phyloP scores from a whole-genome alignment of 2,113 vertebrate genomes.

The Mus pahari region DNA sequence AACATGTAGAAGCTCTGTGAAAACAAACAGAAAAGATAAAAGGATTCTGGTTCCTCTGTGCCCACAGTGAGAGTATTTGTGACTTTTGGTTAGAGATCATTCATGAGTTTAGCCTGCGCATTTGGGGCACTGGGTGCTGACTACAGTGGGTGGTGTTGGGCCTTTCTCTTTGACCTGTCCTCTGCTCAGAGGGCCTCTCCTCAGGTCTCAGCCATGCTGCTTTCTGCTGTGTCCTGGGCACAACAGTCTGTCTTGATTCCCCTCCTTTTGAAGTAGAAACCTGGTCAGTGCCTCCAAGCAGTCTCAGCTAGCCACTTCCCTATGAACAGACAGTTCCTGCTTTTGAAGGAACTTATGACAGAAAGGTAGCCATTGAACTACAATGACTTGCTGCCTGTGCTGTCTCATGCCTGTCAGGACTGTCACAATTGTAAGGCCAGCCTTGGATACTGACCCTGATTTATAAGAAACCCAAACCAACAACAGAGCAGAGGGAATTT shows the following conservation, averaged over 20 bases:
- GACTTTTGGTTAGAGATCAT: neutral
- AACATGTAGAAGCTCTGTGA: no score
- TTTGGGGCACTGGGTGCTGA: neutral
- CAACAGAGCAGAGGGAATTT: neutral
- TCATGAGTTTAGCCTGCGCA: neutral
- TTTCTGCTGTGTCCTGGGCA: neutral
- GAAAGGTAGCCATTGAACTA: neutral
- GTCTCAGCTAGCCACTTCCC: neutral
- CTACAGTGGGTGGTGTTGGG: neutral
- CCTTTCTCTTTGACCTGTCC: neutral
- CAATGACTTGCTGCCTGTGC: neutral
- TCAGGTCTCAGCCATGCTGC: neutral
- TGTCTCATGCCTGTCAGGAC: neutral
- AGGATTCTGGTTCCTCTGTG: neutral
- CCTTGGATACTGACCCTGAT: neutral
- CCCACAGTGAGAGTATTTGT: neutral
- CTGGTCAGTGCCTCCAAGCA: neutral
- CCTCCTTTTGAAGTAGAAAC: conserved; percentile 6
- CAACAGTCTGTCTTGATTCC: neutral
- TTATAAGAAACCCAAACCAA: neutral
- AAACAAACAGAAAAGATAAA: neutral
- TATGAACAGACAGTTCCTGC: neutral
- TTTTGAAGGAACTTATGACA: neutral
- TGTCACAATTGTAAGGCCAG: neutral
- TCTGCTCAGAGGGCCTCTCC: neutral